Base-by-base conservation (phyloP, 2,888 invertebrate genomes). In the Marasmarcha lunaedactyla region DNA sequence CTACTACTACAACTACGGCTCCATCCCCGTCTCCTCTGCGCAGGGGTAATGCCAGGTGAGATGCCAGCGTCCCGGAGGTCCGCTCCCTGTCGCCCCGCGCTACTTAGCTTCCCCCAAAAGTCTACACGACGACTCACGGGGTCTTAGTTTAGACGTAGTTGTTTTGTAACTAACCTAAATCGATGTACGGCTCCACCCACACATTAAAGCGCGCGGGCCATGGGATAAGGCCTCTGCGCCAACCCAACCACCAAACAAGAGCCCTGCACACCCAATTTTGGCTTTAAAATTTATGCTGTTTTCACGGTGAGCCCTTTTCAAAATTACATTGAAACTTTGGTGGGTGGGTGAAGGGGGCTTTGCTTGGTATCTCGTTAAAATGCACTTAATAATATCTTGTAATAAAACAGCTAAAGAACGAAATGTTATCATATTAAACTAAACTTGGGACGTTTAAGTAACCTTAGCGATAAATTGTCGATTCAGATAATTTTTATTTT, bases 11-110 rank as follows among this genome's bases (percentile, higher is more conserved):
- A 93, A 93, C 85, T 94, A 93, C 78, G 93, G 93, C 71, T 92
- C 92, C 74, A 93, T 93, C 86, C 92, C 92, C 72, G 93, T 93
- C 66, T 92, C 92, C 71, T 91, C 92, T 61, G 89, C 92, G 88
- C 93, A 93, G 92, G 93, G 93, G 93, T 93, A 93, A 93, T 92
- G 78, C 71, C 84, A 90, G 90, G 90, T 90, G 90, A 90, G 90
- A 84, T 84, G 83, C 83, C 83, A 83, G 76, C 81, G 79, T 73
- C 76, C 81, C 78, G 71, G 79, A 79, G 74, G 72, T 70, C 79
- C 70, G 67, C 67, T 72, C 79, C 81, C 83, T 71, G 72, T 65
- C 58, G 60, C 63, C 67, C 71, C 74, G 71, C 78, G 78, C 78
- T 71, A 30, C n/a, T 20, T 20, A 30, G 30, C 30, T 30, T 30